Evolutionary conservation across 2,797 vertebrate species (phyloP).

Genomic region (Artibeus lituratus): DNA sequence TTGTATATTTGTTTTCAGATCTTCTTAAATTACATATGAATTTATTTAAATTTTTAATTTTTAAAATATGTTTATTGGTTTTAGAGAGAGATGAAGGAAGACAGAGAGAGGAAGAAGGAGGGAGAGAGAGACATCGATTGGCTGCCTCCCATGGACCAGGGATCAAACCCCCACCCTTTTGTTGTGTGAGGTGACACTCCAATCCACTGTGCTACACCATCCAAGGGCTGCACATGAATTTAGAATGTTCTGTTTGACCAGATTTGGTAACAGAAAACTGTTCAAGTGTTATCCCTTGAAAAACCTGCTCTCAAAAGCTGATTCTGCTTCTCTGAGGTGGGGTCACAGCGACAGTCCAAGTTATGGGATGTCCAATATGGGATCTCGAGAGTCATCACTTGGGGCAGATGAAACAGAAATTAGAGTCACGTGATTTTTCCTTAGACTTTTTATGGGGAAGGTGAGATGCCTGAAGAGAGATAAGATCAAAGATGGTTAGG

Average conservation of each 20-base stretch:
- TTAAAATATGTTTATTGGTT: background rate
- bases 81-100: background rate
- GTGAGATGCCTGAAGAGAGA: background rate
- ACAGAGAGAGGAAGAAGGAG: no score
- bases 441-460: background rate
- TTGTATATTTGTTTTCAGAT: background rate
- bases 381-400: background rate
- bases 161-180: background rate
- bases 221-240: background rate
- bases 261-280: conserved; percentile 36
- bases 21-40: background rate
- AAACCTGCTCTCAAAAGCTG: background rate
- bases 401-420: background rate
- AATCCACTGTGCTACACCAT: background rate
- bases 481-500: background rate
- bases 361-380: background rate
- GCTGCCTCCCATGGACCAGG: background rate
- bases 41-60: background rate
- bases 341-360: background rate
- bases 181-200: background rate
- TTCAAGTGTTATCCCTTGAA: conserved; percentile 36
- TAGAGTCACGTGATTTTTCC: background rate
- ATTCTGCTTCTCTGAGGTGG: background rate
- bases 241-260: background rate
- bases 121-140: background rate